Conservation (phyloP, 2,797 vertebrate genomes). For the Moxostoma hubbsi region DNA sequence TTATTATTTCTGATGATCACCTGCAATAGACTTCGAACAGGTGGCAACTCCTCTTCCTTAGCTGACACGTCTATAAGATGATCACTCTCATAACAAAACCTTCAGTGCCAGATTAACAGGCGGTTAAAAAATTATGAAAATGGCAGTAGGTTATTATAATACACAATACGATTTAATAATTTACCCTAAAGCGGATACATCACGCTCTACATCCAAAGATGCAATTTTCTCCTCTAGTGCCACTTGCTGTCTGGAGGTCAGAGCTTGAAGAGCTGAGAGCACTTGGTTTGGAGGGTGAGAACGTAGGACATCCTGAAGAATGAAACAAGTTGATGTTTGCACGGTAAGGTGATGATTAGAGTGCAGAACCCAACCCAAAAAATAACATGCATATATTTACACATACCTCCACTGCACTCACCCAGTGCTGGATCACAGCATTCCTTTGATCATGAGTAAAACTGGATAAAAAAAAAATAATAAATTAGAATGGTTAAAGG, state of each 20-base stretch:
- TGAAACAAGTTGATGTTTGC: not conserved
- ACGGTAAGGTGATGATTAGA: not conserved
- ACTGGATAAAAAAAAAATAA: slow-evolving; percentile 55
- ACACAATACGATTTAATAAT: not conserved
- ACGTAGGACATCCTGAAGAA: slow-evolving; percentile 71
- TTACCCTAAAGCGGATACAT: slow-evolving; percentile 74
- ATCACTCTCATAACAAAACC: slow-evolving; percentile 74
- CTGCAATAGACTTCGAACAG: slow-evolving; percentile 77
- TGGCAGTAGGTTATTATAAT: not conserved
- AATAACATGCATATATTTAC: not conserved
- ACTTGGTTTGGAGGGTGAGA: slow-evolving; percentile 79
- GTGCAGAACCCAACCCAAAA: too few relatives aligned
- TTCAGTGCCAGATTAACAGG: slow-evolving; percentile 48
- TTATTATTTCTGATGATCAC: slow-evolving; percentile 57
- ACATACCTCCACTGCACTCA: slow-evolving; percentile 74
- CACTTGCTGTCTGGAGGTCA: slow-evolving; percentile 73
- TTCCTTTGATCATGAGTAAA: slow-evolving; percentile 70
- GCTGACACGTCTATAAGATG: slow-evolving; percentile 73
- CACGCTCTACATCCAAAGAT: slow-evolving; percentile 71
- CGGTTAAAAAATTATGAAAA: not conserved
- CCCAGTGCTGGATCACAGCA: slow-evolving; percentile 75
- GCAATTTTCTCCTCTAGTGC: slow-evolving; percentile 72
- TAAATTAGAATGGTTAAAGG: not conserved
- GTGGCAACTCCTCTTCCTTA: slow-evolving; percentile 70
- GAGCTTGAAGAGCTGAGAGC: slow-evolving; percentile 74